A percentile compares a stretch with the other conserved stretches of the same genome.
Conservation (phyloP, 2,888 invertebrate species). For the Clitarchus hookeri region DNA sequence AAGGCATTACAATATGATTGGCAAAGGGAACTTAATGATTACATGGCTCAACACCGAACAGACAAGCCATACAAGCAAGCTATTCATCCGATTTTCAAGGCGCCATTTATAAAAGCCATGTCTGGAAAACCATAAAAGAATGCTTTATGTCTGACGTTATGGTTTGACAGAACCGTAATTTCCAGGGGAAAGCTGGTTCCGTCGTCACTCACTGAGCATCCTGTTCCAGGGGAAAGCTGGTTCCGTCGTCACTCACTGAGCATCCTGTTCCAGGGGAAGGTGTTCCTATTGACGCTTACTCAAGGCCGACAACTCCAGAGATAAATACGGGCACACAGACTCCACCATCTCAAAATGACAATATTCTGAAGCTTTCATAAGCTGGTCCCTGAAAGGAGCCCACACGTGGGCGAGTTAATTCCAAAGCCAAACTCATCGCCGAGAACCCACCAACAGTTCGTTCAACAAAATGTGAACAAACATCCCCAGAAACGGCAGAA, state of each 20-base stretch:
- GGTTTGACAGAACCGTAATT: background rate
- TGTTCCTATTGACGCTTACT: too few relatives aligned
- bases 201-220: background rate
- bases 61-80: background rate
- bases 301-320: background rate
- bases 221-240: background rate
- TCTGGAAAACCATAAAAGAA: background rate
- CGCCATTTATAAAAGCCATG: constrained; percentile 11
- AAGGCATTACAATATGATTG: background rate
- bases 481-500: background rate
- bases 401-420: background rate
- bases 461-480: background rate
- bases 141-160: background rate
- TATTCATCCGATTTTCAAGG: constrained; percentile 21
- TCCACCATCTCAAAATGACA: background rate
- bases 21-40: background rate
- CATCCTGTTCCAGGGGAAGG: background rate
- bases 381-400: background rate
- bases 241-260: background rate
- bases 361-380: background rate
- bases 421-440: background rate
- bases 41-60: constrained; percentile 11
- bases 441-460: constrained; percentile 14
- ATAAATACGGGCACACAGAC: background rate
- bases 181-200: background rate